These are phyloP conservation scores for Ametastegia equiseti DNA, from an alignment of 2,888 invertebrate genomes.

Conservation along the genomic window DNA sequence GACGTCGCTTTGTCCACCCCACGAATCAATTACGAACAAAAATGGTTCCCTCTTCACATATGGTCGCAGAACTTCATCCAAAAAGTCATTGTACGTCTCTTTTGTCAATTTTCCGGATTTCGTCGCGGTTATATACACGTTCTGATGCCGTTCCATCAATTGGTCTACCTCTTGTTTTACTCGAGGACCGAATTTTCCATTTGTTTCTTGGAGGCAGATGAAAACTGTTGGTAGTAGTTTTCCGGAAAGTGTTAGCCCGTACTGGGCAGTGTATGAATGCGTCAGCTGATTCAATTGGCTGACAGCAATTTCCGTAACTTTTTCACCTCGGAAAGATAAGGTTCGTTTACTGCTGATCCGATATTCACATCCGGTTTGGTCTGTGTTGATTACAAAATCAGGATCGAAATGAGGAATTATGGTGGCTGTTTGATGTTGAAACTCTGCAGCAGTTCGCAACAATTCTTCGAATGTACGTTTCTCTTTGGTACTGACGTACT, in stretches of 20 bases:
- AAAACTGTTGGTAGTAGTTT: not conserved
- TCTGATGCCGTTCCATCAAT: not conserved
- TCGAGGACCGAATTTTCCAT: not conserved
- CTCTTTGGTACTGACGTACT: too few species aligned
- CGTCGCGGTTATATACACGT: not conserved
- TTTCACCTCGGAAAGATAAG: not conserved
- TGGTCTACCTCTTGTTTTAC: not conserved
- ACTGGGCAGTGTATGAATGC: not conserved
- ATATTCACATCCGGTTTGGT: conserved; percentile 42
- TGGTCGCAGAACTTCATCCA: not conserved
- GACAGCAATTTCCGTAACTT: conserved; percentile 21
- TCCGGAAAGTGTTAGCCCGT: conserved; percentile 51
- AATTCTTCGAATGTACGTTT: too few species aligned
- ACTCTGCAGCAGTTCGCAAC: too few species aligned
- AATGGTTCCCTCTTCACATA: not conserved
- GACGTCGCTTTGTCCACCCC: not conserved
- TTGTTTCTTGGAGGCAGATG: not conserved
- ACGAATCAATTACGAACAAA: not conserved
- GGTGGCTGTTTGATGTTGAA: too few species aligned
- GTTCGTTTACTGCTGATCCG: conserved; percentile 8
- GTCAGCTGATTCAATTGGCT: not conserved
- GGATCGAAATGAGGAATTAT: too few species aligned
- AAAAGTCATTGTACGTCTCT: not conserved
- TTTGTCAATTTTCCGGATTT: not conserved
- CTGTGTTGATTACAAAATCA: conserved; percentile 34